A percentile compares a stretch with the other conserved stretches of the same genome.
Evolutionary conservation across 2,113 vertebrate species (phyloP).

Genomic region (Elephas maximus): DNA sequence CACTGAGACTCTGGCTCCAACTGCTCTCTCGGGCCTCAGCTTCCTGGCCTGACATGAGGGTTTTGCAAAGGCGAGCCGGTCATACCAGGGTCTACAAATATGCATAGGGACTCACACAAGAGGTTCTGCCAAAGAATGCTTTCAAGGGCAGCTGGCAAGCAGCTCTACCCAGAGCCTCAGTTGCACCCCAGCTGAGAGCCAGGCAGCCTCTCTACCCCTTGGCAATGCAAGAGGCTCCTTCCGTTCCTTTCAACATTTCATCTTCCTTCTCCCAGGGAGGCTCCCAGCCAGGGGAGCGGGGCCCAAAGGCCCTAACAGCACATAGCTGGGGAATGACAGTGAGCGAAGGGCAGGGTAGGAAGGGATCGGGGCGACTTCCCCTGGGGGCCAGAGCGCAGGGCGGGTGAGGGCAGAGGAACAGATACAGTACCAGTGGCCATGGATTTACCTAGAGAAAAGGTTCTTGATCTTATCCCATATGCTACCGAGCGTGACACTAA

Average conservation of each 20-base stretch:
- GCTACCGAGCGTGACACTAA: conserved; percentile 97
- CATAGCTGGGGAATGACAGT: not conserved
- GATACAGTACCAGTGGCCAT: conserved; percentile 85
- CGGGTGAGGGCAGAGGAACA: conserved; percentile 60
- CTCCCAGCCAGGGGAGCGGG: not conserved
- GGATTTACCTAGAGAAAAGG: conserved; percentile 97
- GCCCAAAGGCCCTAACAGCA: not conserved
- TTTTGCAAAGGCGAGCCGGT: conserved; percentile 10
- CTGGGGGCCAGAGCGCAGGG: conserved; percentile 49
- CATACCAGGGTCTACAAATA: not conserved
- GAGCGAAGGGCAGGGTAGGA: not conserved
- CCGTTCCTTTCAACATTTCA: not conserved
- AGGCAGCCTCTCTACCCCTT: not conserved
- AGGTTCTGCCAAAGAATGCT: conserved; percentile 33
- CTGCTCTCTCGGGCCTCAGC: not conserved
- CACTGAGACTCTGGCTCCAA: not conserved
- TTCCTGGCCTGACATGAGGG: not conserved
- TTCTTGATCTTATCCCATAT: conserved; percentile 97
- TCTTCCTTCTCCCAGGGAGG: conserved; percentile 16
- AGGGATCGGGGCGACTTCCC: conserved; percentile 2
- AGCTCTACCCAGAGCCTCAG: conserved; percentile 26
- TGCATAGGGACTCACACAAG: not conserved
- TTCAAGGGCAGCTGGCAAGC: not conserved
- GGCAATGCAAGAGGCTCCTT: conserved; percentile 11
- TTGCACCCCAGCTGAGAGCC: not conserved